Conservation (phyloP, 35 echinoderm and acorn worm genomes). For the Nesometra sesokonis region DNA sequence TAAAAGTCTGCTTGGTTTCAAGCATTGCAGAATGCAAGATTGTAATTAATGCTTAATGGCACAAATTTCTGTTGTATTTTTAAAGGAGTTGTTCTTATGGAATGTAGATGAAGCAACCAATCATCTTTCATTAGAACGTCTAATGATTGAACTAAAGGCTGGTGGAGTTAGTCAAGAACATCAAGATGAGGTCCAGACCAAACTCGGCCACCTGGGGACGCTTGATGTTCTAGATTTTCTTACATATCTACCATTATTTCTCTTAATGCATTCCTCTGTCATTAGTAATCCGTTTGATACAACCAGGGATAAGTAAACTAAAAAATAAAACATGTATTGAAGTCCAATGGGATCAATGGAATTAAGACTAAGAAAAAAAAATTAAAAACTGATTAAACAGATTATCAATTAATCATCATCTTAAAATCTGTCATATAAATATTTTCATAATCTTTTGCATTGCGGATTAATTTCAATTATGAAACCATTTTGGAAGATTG, state of each 20-base stretch:
- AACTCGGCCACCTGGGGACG: conserved; percentile 49
- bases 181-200: conserved; percentile 61
- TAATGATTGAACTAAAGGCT: conserved; percentile 80
- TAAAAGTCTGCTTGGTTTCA: too few relatives aligned
- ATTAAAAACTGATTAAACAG: too few relatives aligned
- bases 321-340: too few relatives aligned
- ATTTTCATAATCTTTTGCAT: too few relatives aligned
- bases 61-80: not conserved
- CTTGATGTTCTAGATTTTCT: conserved; percentile 83
- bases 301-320: conserved; percentile 69
- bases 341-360: too few relatives aligned
- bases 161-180: conserved; percentile 86
- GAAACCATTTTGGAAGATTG: too few relatives aligned
- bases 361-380: too few relatives aligned
- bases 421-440: too few relatives aligned
- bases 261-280: conserved; percentile 79
- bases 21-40: too few relatives aligned
- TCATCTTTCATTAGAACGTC: conserved; percentile 29
- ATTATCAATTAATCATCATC: too few relatives aligned
- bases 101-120: conserved; percentile 65
- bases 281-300: conserved; percentile 70
- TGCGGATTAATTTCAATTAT: too few relatives aligned
- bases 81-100: conserved; percentile 84
- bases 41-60: too few relatives aligned
- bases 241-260: conserved; percentile 79